phyloP scores from a whole-genome alignment of 2,113 vertebrate species.

The Genyomyrus donnyi region DNA sequence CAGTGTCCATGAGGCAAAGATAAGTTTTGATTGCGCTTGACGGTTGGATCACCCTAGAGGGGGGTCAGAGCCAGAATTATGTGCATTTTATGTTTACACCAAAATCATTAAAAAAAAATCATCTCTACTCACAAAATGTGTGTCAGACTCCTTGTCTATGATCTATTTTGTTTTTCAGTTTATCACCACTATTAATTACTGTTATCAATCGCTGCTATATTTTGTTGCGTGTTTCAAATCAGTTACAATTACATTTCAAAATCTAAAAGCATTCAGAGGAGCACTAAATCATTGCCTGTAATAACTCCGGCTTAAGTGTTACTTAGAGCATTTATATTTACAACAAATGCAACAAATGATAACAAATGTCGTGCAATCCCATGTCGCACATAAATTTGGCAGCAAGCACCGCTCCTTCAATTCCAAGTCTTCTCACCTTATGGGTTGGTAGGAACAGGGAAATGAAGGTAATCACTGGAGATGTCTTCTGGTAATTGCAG shows the following conservation, averaged over 20 bases:
- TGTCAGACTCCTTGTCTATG: neutral
- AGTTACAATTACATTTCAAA: neutral
- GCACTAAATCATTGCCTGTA: neutral
- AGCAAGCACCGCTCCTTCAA: neutral
- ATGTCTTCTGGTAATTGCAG: slow-evolving; percentile 34
- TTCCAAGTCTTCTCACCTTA: neutral
- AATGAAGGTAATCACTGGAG: slow-evolving; percentile 29
- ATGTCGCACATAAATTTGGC: neutral
- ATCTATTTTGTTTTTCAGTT: neutral
- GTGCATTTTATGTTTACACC: neutral
- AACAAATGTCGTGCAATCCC: slow-evolving; percentile 5
- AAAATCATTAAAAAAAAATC: neutral
- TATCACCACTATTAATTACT: neutral
- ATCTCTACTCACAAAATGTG: neutral
- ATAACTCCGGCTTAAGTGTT: neutral
- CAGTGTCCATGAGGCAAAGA: neutral
- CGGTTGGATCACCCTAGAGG: neutral
- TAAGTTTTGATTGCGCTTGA: neutral
- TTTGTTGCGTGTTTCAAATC: neutral
- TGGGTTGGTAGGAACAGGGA: slow-evolving; percentile 28
- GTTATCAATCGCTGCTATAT: neutral
- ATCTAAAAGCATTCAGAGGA: neutral
- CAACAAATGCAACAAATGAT: slow-evolving; percentile 2
- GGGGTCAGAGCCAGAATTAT: neutral
- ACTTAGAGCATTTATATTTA: neutral